A percentile compares a stretch with the other conserved stretches of the same genome.
phyloP scores from a whole-genome alignment of 2,888 invertebrate genomes.

The Papilio elwesi region DNA sequence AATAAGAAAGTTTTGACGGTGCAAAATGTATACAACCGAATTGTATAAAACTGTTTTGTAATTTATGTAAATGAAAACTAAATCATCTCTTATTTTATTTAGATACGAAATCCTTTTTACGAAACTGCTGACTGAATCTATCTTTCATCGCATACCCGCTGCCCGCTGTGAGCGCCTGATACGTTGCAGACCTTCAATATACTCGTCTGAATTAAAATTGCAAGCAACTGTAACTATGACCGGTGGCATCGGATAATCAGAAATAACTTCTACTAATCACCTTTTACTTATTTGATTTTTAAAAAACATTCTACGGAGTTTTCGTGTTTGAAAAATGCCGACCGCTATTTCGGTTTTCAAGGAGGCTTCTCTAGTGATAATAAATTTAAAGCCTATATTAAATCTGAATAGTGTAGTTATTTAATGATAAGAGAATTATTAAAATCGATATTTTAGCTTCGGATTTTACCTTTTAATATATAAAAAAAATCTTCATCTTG shows the following conservation, averaged over 20 bases:
- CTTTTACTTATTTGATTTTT: constrained; percentile 7
- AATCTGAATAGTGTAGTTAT: too few species aligned
- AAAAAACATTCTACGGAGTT: constrained; percentile 16
- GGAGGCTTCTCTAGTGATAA: too few species aligned
- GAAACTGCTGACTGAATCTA: constrained; percentile 28
- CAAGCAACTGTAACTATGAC: constrained; percentile 25
- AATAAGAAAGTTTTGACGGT: too few species aligned
- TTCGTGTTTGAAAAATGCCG: background rate
- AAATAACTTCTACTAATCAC: constrained; percentile 26
- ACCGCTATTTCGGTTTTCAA: too few species aligned
- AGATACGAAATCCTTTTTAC: constrained; percentile 1
- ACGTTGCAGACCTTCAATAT: constrained; percentile 26
- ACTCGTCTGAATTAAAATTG: constrained; percentile 29
- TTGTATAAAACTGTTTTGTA: background rate
- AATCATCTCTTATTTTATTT: background rate
- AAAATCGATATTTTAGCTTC: too few species aligned
- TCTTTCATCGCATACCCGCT: constrained; percentile 5
- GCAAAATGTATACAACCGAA: background rate
- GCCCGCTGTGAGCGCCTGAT: background rate
- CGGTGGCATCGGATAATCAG: background rate
- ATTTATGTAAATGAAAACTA: constrained; percentile 12
- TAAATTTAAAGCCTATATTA: too few species aligned
- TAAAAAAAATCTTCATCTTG: too few species aligned
- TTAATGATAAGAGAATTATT: too few species aligned
- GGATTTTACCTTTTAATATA: too few species aligned